Evolutionary conservation across 2,113 vertebrate species (phyloP), one percentile per base, ranked within the genome.

Genomic region (Ginglymostoma cirratum): DNA sequence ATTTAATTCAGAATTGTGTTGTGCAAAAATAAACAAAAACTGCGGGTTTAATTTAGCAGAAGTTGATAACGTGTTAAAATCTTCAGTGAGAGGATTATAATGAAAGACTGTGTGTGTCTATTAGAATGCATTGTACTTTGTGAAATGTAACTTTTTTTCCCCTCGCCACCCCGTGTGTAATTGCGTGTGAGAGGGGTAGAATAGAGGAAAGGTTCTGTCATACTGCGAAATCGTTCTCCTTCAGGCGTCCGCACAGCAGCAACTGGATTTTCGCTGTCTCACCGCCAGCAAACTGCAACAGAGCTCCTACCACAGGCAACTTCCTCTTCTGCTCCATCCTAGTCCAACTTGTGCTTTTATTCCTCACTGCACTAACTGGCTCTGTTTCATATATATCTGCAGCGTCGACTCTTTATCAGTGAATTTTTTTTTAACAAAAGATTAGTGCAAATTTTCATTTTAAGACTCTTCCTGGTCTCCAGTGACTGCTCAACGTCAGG

Each of bases 171-270:
- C 55, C 55, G 55, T 10, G 55, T 61, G 55, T 61, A 61, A 61
- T 61, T 61, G 55, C 12, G 7, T 61, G 55, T 8, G 55, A 61
- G 55, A 55, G 55, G 55, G 55, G 8, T 61, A 7, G 7, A 61
- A 61, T 0, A 61, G 6, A 61, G 55, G 55, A 61, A 61, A 12
- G 55, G 55, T 61, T 61, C 55, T 93, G 89, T 38, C 89, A 19
- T 93, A 93, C 61, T 93, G 89, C 89, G 89, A 93, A 93, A 93
- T 93, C 0, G 30, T 66, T 93, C 89, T 93, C 89, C 89, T 66
- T 93, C 61, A 38, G 19, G 5, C 66, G 61, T 66, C 89, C 89
- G 89, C 61, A 67, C 85, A 61, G 34, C 89, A n/a, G 89, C 61
- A 93, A 30, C 61, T 7, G 89, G 34, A 61, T 38, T 19, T 92